Conservation (phyloP, 1,140 invertebrate species). For the Sinella curviseta region DNA sequence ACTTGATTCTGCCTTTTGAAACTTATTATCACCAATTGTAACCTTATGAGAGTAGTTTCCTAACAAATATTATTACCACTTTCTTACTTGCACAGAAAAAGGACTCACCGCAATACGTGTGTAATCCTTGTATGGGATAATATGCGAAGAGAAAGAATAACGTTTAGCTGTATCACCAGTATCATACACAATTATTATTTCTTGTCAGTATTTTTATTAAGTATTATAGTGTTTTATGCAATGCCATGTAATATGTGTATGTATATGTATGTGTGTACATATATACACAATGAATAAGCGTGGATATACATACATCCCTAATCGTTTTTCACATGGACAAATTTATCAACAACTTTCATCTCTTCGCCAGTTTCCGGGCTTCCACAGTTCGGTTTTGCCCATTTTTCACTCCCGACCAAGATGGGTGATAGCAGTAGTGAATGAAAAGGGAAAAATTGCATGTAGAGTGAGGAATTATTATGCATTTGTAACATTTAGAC, state of each 20-base stretch:
- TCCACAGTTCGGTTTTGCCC: neutral
- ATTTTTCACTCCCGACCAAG: neutral
- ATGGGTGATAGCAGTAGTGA: neutral
- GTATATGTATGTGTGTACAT: too few species aligned
- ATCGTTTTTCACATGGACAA: neutral
- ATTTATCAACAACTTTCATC: constrained; percentile 16
- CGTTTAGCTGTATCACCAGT: too few species aligned
- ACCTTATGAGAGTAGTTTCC: neutral
- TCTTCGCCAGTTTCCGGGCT: neutral
- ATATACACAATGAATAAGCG: neutral
- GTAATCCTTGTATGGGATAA: too few species aligned
- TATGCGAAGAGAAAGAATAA: too few species aligned
- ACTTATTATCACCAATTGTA: neutral
- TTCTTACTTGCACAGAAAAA: too few species aligned
- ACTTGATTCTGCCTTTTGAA: neutral
- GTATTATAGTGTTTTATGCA: too few species aligned
- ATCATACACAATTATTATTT: too few species aligned
- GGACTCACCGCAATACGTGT: too few species aligned
- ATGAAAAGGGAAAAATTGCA: neutral
- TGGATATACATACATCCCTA: neutral
- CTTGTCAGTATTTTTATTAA: too few species aligned
- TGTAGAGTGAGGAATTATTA: neutral
- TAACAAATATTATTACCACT: neutral
- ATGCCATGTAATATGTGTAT: too few species aligned
- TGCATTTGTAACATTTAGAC: neutral